phyloP scores from a whole-genome alignment of 2,113 vertebrate genomes.

The Stomatorhinus ivindoensis region DNA sequence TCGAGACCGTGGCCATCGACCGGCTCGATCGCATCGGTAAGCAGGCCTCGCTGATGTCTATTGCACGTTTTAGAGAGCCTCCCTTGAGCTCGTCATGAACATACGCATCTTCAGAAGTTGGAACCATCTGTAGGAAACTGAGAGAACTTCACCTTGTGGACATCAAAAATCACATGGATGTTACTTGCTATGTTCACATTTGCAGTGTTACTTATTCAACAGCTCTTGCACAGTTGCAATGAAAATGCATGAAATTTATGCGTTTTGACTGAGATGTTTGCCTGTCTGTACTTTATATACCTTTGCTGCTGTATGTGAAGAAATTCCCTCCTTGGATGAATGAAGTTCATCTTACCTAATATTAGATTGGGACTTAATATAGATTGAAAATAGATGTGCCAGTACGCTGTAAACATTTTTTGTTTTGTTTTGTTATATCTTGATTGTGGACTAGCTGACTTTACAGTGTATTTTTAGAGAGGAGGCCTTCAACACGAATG shows the following conservation, averaged over 20 bases:
- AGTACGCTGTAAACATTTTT: too few species aligned
- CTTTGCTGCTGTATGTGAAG: background rate
- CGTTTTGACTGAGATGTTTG: background rate
- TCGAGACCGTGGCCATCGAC: constrained; percentile 94
- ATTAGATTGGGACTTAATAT: background rate
- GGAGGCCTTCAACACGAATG: background rate
- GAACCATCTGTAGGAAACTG: background rate
- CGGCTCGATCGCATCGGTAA: constrained; percentile 90
- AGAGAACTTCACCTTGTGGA: background rate
- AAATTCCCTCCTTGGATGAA: background rate
- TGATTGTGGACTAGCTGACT: background rate
- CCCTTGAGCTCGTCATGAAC: background rate
- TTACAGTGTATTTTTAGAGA: background rate
- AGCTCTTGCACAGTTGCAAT: background rate
- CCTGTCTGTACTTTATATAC: background rate
- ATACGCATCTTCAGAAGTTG: background rate
- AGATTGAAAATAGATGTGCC: background rate
- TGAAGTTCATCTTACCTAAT: background rate
- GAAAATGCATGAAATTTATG: background rate
- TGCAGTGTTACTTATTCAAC: background rate
- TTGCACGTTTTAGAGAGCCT: background rate
- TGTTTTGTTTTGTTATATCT: background rate
- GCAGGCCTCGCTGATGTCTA: background rate
- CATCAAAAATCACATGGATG: background rate
- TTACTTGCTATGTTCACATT: background rate